Evolutionary conservation across 2,113 vertebrate genomes (phyloP).

Genomic region (Polypterus senegalus): DNA sequence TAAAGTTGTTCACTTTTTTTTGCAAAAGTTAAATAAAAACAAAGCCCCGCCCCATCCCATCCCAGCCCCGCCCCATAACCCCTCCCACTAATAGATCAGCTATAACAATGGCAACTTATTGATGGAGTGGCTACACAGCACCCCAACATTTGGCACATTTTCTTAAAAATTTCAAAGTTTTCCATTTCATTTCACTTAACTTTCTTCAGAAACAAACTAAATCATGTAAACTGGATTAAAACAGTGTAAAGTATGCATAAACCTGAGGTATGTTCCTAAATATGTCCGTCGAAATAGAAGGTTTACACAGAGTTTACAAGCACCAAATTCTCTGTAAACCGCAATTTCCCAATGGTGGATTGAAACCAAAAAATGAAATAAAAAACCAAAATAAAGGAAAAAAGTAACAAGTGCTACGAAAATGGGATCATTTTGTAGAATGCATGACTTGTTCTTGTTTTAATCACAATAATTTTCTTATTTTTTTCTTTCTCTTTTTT

Average conservation of each 20-base stretch:
- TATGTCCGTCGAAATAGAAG: conserved; percentile 1
- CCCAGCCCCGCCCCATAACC: no score
- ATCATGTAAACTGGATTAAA: no score
- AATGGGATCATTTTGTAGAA: conserved; percentile 82
- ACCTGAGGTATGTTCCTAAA: conserved; percentile 6
- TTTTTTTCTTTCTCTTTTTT: conserved; percentile 41
- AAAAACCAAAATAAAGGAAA: conserved; percentile 28
- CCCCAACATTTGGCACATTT: no score
- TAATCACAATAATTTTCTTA: conserved; percentile 90
- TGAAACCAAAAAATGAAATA: not conserved
- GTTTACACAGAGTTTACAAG: conserved; percentile 36
- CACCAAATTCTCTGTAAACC: conserved; percentile 41
- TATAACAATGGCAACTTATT: no score
- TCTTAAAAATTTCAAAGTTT: no score
- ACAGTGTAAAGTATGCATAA: not conserved
- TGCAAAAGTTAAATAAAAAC: no score
- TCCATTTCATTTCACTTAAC: no score
- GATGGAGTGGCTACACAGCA: no score
- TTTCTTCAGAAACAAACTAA: no score
- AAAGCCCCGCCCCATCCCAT: no score
- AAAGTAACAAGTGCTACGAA: conserved; percentile 70
- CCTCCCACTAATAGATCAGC: no score
- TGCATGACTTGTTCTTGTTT: conserved; percentile 85
- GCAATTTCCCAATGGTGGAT: conserved; percentile 28
- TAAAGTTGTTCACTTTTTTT: no score